These are phyloP conservation scores for Candidula unifasciata DNA, from an alignment of 2,888 invertebrate species.

Conservation along the genomic window DNA sequence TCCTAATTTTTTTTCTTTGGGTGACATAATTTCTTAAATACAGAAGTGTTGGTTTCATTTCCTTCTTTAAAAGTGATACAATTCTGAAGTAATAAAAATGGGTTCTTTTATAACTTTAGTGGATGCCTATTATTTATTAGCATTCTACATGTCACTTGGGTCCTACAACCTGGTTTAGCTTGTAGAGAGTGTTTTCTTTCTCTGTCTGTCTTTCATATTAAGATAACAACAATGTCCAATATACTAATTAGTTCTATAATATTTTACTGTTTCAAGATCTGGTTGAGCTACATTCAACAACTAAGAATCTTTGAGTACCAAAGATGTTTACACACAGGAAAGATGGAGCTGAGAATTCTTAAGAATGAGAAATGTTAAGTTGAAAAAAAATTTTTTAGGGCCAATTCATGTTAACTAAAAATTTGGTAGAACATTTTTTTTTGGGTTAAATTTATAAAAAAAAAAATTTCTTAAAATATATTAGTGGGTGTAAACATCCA, in stretches of 20 bases:
- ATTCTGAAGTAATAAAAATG: no score
- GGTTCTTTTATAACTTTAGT: no score
- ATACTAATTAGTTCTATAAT: no score
- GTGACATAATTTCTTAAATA: not conserved
- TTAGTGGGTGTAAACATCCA: not conserved
- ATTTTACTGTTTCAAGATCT: no score
- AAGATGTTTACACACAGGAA: no score
- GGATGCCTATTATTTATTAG: not conserved
- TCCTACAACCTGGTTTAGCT: not conserved
- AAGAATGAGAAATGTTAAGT: no score
- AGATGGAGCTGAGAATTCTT: no score
- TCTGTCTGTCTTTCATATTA: constrained; percentile 25
- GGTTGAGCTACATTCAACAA: no score
- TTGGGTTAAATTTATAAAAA: not conserved
- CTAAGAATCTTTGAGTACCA: no score
- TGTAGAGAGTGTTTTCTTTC: not conserved
- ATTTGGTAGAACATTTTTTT: not conserved
- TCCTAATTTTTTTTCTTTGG: no score
- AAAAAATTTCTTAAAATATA: not conserved
- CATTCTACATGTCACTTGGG: not conserved
- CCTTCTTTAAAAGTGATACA: not conserved
- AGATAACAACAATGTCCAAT: not conserved
- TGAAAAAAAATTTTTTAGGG: no score
- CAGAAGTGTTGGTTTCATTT: not conserved
- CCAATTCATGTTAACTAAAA: no score